These are phyloP conservation scores for Pogona vitticeps DNA, from an alignment of 2,113 vertebrate species.

Conservation along the genomic window DNA sequence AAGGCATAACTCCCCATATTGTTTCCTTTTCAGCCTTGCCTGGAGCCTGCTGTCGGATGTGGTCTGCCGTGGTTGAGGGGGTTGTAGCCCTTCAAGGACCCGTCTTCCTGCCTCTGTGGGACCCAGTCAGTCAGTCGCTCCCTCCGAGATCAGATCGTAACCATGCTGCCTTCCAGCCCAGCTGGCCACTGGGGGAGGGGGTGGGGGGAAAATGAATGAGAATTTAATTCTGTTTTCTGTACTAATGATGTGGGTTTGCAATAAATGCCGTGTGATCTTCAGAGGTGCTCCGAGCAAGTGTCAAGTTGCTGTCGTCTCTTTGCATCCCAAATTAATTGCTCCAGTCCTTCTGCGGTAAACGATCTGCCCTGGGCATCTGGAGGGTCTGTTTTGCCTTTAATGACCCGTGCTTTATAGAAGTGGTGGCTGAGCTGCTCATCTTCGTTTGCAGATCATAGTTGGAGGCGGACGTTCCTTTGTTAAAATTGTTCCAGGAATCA, in stretches of 20 bases:
- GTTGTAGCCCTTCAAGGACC: not conserved
- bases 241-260: constrained; percentile 35
- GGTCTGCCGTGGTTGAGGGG: not conserved
- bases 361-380: not conserved
- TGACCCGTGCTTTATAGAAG: not conserved
- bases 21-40: constrained; percentile 16
- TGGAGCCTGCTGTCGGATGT: not conserved
- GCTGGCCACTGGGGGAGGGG: not conserved
- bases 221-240: constrained; percentile 23
- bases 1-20: not conserved
- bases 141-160: not conserved
- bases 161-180: constrained; percentile 20
- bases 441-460: not conserved
- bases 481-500: not conserved
- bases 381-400: not conserved
- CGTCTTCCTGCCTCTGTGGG: not conserved
- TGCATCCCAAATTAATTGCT: not conserved
- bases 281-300: constrained; percentile 9
- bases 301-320: not conserved
- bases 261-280: constrained; percentile 25
- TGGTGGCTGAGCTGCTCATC: not conserved
- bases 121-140: not conserved
- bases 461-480: not conserved
- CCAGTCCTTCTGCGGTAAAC: not conserved
- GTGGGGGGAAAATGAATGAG: not conserved